Evolutionary conservation across 2,888 invertebrate species (phyloP), one percentile per base, ranked within the genome.

Genomic region (Caenorhabditis zanzibari): DNA sequence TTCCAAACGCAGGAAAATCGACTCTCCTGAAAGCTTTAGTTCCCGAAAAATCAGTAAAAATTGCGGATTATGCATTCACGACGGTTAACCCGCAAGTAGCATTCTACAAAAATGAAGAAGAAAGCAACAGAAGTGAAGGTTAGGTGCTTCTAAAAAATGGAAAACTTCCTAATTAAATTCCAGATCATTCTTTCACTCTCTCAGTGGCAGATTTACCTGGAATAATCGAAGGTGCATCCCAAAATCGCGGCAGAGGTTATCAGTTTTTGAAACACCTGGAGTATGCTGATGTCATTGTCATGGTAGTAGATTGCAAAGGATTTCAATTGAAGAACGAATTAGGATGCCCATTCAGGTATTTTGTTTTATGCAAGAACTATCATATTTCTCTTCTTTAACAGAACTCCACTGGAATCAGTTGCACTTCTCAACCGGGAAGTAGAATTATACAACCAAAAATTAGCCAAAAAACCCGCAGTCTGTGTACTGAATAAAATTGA

Each of bases 1-100:
- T 91, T 35, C 91, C 91, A 26, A 91, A 91, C 76, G 91, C 91
- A 47, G 91, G 91, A 16, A 91, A 91, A 82, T 91, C 91, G 6
- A 91, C 91, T 0, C 84, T 91, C 19, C 56, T 91, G 63, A 88
- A 90, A 64, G 90, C 91, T 0, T 80, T 91, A 12, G 86, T 90
- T 1, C 91, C 91, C 2, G 85, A 85, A 58, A 88, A 88, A 71
- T 86, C 82, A 16, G 87, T 91, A 24, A 90, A 90, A 84, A 90
- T 92, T 26, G 91, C 90, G 0, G 82, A 86, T 28, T 91, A 91
- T 73, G 87, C 91, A 6, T 91, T 91, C 74, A 91, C 91, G 16
- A 91, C 91, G 12, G 81, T 85, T 1, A 81, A 87, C 61, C 87
- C 87, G 0, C 86, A 88, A 72, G 38, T 88, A 6, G 87, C 82